phyloP scores from a whole-genome alignment of 2,113 vertebrate genomes.

The Sylvilagus bachmani region DNA sequence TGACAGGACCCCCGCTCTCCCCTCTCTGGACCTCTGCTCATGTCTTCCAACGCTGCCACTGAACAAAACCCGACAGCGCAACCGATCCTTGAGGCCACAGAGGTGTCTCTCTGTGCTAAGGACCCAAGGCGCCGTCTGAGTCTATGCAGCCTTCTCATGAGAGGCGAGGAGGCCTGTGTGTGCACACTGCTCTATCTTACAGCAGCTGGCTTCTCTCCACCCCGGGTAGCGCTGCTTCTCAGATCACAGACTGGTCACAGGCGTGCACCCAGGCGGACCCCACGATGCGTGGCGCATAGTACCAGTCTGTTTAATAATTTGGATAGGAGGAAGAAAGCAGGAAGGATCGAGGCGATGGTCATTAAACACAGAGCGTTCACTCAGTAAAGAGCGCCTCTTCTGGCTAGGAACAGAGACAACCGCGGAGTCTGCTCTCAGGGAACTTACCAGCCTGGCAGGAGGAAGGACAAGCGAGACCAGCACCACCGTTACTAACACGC shows the following conservation, averaged over 20 bases:
- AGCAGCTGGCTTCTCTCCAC: neutral
- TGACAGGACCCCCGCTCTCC: neutral
- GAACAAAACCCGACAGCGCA: neutral
- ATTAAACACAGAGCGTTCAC: neutral
- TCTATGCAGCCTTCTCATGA: neutral
- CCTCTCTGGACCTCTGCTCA: neutral
- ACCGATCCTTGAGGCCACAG: neutral
- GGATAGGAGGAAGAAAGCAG: neutral
- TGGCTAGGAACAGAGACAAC: neutral
- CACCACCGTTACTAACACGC: neutral
- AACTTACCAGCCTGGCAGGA: neutral
- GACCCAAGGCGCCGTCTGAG: too few species aligned
- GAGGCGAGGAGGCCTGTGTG: too few species aligned
- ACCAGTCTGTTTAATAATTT: neutral
- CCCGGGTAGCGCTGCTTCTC: neutral
- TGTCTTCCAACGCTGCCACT: neutral
- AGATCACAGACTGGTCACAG: neutral
- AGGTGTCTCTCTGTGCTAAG: too few species aligned
- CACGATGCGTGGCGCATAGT: neutral
- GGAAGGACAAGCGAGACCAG: neutral
- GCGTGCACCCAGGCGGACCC: neutral
- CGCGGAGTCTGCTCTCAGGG: neutral
- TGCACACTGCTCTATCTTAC: rapidly evolving
- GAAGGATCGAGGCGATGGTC: neutral
- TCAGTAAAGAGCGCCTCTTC: neutral